Conservation (phyloP, 2,888 invertebrate species). For the Lucinisca nassula region DNA sequence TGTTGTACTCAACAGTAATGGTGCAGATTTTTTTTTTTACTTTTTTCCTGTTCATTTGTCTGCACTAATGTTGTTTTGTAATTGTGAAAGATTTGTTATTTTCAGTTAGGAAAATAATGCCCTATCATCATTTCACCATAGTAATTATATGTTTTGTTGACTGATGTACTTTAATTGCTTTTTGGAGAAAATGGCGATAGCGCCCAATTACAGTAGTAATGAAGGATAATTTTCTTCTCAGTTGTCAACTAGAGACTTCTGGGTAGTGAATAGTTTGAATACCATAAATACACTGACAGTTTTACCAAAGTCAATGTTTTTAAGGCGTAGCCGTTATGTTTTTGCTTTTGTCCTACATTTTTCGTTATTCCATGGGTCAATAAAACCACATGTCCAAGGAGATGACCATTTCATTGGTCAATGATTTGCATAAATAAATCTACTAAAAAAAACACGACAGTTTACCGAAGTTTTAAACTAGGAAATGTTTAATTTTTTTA, state of each 20-base stretch:
- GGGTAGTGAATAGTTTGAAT: background rate
- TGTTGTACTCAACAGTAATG: background rate
- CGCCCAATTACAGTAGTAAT: slow-evolving; percentile 66
- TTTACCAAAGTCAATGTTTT: too few relatives aligned
- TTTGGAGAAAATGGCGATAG: slow-evolving; percentile 65
- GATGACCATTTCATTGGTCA: too few relatives aligned
- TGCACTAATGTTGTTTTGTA: background rate
- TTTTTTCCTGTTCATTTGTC: background rate
- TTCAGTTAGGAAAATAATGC: slow-evolving; percentile 13
- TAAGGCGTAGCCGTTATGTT: too few relatives aligned
- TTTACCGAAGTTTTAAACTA: too few relatives aligned
- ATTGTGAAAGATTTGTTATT: slow-evolving; percentile 12
- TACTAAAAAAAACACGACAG: too few relatives aligned
- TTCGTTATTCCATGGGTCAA: too few relatives aligned
- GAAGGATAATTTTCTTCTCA: slow-evolving; percentile 56
- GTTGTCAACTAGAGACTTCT: background rate
- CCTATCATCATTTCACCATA: background rate
- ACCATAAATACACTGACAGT: too few relatives aligned
- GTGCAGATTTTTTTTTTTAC: background rate
- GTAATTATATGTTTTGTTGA: slow-evolving; percentile 58
- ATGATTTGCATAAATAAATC: too few relatives aligned
- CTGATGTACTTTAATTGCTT: slow-evolving; percentile 69
- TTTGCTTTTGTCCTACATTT: too few relatives aligned
- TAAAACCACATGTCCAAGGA: too few relatives aligned
- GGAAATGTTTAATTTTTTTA: too few relatives aligned